Base-by-base conservation (phyloP, 1,140 invertebrate species). In the Scylla paramamosain region DNA sequence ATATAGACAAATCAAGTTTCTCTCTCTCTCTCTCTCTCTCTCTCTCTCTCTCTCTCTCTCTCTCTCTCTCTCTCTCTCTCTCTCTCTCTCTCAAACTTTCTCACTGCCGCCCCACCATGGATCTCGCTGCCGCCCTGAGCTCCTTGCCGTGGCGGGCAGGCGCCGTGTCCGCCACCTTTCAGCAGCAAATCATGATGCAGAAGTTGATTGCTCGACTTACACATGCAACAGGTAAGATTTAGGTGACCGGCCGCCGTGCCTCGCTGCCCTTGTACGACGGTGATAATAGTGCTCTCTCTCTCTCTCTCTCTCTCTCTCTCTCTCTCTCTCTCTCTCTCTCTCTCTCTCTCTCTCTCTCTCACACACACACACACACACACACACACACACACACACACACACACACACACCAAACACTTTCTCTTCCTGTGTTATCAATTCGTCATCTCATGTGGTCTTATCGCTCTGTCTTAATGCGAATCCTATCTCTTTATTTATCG, bases 1-100 rank as follows among this genome's bases (percentile, higher is more conserved):
- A 59, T 20, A 59, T 12, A 59, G 52, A 20, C 52, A 20, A 59
- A 59, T 59, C 52, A 59, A 59, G n/a, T 77, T 45, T 16, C 91
- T 92, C 59, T 77, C 90, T 91, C 90, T 92, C 91, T 67, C 59
- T 77, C 91, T 16, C 91, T 92, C 59, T 77, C 59, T 92, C 90
- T 59, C 28, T 31, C 90, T 91, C 90, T 92, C 91, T 32, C 59
- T 32, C 91, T 4, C 91, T 92, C 52, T 67, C 52, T 92, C 90
- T 59, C n/a, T 29, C 46, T 59, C 90, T 92, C 28, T 48, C 90
- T 92, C 89, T 48, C 89, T 91, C 89, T 48, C 89, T 91, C 89
- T 91, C 90, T 59, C 90, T 77, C 39, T n/a, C 14, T 25, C 4
- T 7, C 45, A 89, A 20, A n/a, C n/a, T n/a, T 32, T 31, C 4